Evolutionary conservation across 2,113 vertebrate species (phyloP).

Genomic region (Rousettus leschenaultii): DNA sequence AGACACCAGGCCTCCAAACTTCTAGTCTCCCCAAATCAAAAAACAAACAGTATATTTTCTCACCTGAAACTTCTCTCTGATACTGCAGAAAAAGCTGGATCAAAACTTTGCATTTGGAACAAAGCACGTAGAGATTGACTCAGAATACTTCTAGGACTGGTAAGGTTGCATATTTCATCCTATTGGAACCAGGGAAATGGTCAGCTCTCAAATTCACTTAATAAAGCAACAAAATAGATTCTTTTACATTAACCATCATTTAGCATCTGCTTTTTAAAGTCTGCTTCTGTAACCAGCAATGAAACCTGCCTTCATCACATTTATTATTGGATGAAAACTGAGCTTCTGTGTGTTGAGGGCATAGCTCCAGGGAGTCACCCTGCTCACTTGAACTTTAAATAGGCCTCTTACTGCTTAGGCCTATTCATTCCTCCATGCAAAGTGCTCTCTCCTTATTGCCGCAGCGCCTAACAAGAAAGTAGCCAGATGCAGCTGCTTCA

Average conservation of each 20-base stretch:
- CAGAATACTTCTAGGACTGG: not conserved
- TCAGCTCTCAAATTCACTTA: conserved; percentile 2
- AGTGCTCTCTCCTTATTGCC: not conserved
- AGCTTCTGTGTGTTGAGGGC: conserved; percentile 30
- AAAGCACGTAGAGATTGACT: not conserved
- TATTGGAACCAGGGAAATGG: not conserved
- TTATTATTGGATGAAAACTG: conserved; percentile 23
- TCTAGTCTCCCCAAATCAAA: not conserved
- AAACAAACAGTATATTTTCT: not conserved
- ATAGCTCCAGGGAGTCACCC: conserved; percentile 30
- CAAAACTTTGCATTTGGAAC: not conserved
- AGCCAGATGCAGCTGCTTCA: not conserved
- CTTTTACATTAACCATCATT: conserved; percentile 29
- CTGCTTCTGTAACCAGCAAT: not conserved
- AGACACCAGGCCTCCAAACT: not conserved
- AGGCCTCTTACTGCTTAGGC: not conserved
- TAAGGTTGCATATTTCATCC: not conserved
- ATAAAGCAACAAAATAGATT: conserved; percentile 28
- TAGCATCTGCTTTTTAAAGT: not conserved
- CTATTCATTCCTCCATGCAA: conserved; percentile 17
- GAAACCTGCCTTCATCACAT: conserved; percentile 40
- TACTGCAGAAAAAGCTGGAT: not conserved
- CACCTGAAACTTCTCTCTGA: not conserved
- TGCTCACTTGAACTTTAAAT: conserved; percentile 67
- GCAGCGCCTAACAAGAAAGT: conserved; percentile 34